A percentile compares a stretch with the other conserved stretches of the same genome.
Conservation (phyloP, 2,113 vertebrate species). For the Seriola dumerili region DNA sequence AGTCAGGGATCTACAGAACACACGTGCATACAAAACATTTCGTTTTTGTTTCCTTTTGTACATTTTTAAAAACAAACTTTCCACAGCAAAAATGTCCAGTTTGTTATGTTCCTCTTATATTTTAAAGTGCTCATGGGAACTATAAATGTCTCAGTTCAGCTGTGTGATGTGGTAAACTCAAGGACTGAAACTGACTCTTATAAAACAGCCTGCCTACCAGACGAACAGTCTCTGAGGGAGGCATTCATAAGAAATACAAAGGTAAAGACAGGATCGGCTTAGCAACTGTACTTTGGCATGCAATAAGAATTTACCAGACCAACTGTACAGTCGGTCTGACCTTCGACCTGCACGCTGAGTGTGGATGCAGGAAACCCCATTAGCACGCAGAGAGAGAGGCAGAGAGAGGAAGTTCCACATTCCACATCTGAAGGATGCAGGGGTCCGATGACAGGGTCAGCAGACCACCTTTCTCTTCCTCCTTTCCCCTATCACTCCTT, state of each 20-base stretch:
- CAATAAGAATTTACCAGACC: slow-evolving; percentile 47
- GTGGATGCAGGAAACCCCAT: slow-evolving; percentile 72
- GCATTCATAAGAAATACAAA: slow-evolving; percentile 19
- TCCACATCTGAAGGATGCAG: slow-evolving; percentile 62
- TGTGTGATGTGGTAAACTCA: slow-evolving; percentile 38
- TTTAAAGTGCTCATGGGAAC: slow-evolving; percentile 24
- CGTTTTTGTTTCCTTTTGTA: not conserved
- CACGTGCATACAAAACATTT: not conserved
- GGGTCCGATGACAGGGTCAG: slow-evolving; percentile 57
- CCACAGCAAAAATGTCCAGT: not conserved
- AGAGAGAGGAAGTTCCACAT: slow-evolving; percentile 81
- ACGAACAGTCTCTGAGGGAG: slow-evolving; percentile 32
- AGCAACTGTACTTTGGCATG: slow-evolving; percentile 42
- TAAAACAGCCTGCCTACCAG: slow-evolving; percentile 11
- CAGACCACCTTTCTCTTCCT: slow-evolving; percentile 49
- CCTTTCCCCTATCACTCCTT: slow-evolving; percentile 12
- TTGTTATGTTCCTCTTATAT: slow-evolving; percentile 45
- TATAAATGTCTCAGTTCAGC: slow-evolving; percentile 46
- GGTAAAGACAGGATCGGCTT: slow-evolving; percentile 44
- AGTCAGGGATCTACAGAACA: not conserved
- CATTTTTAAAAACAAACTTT: not conserved
- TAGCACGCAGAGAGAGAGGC: slow-evolving; percentile 65
- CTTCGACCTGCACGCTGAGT: slow-evolving; percentile 49
- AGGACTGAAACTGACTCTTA: slow-evolving; percentile 24
- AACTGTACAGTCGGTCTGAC: slow-evolving; percentile 62